Evolutionary conservation across 2,888 invertebrate species (phyloP), one percentile per base, ranked within the genome.

Genomic region (Chironomus tentans): DNA sequence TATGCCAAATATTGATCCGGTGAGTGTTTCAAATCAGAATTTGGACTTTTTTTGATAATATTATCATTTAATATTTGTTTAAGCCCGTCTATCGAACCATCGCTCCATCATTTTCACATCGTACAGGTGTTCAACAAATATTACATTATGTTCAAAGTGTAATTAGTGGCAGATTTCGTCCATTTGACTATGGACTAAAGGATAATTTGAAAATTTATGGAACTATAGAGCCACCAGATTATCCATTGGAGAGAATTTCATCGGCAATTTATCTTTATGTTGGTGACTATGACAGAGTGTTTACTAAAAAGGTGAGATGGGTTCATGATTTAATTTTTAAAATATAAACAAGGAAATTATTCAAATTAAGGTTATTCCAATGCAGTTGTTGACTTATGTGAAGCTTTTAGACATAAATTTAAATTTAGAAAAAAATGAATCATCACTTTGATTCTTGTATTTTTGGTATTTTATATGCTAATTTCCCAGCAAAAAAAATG

Each of bases 121-220:
- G 28, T 5, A 7, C 50, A 2, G 47, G 71, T 38, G 61, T 65
- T 6, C 46, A 47, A 77, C 87, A 88, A 78, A 65, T 87, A 0
- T 76, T 82, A 1, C 89, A 90, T 79, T 89, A 84, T 79, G 80
- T 83, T 0, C 89, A 89, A 80, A 80, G 83, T 5, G 77, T 82
- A 0, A 78, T 77, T 12, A 81, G 81, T 2, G 79, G 78, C 56
- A 77, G 77, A 73, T 80, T 79, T 79, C 81, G 84, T 75, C 84
- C 84, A 79, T 88, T 82, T 77, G 86, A 88, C 80, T 84, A 83
- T 79, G 88, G 87, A 2, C 78, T 79, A 0, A 61, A 80, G 3
- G 79, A 78, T 56, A 87, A 86, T 78, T 72, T 81, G 28, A 18
- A 78, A 2, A 80, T 79, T 21, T 90, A 90, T 77, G 85, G 85